phyloP scores from a whole-genome alignment of 2,113 vertebrate species.

The Steatornis caripensis region DNA sequence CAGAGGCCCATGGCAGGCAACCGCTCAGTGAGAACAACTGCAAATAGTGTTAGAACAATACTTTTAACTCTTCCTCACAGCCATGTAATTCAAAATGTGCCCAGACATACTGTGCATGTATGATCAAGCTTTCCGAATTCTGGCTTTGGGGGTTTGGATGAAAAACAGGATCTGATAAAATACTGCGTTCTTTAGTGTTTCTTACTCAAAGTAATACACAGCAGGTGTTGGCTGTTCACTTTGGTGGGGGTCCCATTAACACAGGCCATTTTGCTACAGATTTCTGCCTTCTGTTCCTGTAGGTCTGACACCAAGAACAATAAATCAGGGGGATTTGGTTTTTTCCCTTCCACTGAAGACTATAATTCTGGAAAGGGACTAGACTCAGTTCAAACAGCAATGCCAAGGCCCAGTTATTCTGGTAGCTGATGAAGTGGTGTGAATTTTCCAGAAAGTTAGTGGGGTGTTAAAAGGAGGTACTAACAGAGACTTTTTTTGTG shows the following conservation, averaged over 20 bases:
- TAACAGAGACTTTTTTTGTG: background rate
- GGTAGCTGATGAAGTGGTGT: background rate
- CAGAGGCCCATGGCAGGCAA: background rate
- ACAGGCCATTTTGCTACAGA: background rate
- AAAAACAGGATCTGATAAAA: background rate
- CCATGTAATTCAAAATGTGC: background rate
- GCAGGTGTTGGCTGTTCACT: background rate
- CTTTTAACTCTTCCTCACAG: background rate
- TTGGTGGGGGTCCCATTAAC: background rate
- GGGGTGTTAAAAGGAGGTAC: background rate
- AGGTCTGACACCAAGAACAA: background rate
- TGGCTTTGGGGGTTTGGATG: background rate
- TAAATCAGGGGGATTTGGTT: background rate
- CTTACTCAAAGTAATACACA: background rate
- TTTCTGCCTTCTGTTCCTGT: background rate
- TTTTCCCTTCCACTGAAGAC: background rate
- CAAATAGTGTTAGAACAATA: background rate
- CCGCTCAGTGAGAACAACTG: background rate
- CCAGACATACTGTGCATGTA: too few species aligned
- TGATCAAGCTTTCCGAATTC: background rate
- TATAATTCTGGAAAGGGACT: background rate
- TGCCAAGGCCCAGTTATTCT: background rate
- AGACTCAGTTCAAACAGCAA: background rate
- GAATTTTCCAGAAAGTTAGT: background rate
- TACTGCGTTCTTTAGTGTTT: background rate